Evolutionary conservation across 2,797 vertebrate genomes (phyloP).

Genomic region (Aeoliscus strigatus): DNA sequence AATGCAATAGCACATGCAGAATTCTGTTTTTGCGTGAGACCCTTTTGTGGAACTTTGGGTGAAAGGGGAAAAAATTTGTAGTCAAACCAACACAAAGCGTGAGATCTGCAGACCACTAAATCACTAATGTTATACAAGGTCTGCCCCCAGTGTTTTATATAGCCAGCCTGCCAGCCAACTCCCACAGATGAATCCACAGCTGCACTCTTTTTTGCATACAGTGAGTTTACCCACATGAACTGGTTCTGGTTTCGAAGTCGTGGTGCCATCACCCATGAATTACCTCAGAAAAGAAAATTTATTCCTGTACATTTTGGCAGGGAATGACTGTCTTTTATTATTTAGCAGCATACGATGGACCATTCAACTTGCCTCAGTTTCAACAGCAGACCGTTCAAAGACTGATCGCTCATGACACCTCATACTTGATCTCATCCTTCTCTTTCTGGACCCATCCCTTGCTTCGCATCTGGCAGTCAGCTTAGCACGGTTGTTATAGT

Average conservation of each 20-base stretch:
- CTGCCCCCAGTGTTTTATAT: constrained; percentile 72
- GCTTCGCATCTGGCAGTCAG: constrained; percentile 43
- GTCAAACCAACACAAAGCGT: constrained; percentile 74
- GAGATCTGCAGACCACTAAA: constrained; percentile 74
- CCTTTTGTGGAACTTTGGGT: constrained; percentile 60
- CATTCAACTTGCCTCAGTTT: not conserved
- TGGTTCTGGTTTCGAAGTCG: constrained; percentile 27
- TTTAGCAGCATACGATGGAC: constrained; percentile 6
- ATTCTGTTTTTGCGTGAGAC: constrained; percentile 65
- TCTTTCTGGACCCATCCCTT: constrained; percentile 23
- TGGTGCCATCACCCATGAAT: constrained; percentile 37
- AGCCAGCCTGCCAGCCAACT: constrained; percentile 64
- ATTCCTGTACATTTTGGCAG: constrained; percentile 16
- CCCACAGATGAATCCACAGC: constrained; percentile 62
- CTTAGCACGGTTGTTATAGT: constrained; percentile 45
- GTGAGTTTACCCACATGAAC: constrained; percentile 47
- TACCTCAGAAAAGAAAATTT: constrained; percentile 32
- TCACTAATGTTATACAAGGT: constrained; percentile 75
- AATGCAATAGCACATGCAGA: constrained; percentile 67
- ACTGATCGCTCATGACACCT: constrained; percentile 27
- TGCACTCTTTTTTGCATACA: constrained; percentile 49
- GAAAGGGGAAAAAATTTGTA: constrained; percentile 25
- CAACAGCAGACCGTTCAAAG: constrained; percentile 9
- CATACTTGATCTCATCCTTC: constrained; percentile 15
- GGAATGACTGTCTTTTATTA: constrained; percentile 7